Conservation (phyloP, 2,113 vertebrate genomes). For the Alectura lathami region DNA sequence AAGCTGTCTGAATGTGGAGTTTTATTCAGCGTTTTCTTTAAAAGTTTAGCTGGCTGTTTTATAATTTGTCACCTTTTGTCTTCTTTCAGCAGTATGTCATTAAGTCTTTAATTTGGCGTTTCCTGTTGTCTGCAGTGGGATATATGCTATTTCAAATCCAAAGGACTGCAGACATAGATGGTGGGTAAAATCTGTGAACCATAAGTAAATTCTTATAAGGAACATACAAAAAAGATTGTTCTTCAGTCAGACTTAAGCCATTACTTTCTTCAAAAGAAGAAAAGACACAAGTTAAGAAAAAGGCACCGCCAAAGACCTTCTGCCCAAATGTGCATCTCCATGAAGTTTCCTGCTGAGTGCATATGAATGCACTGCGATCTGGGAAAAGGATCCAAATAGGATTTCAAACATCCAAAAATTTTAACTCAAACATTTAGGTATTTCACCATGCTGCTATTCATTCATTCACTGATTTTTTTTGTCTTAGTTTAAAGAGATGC, state of each 20-base stretch:
- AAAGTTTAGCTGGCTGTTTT: constrained; percentile 69
- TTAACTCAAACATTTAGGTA: constrained; percentile 86
- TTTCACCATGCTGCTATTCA: constrained; percentile 85
- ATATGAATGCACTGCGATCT: constrained; percentile 83
- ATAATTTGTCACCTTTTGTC: constrained; percentile 80
- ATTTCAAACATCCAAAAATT: constrained; percentile 87
- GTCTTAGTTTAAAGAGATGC: constrained; percentile 86
- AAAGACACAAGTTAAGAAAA: constrained; percentile 88
- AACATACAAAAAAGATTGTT: constrained; percentile 84
- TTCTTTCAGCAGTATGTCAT: constrained; percentile 77
- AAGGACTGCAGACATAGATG: constrained; percentile 78
- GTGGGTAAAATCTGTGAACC: constrained; percentile 84
- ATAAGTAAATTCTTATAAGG: constrained; percentile 84
- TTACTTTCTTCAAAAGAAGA: constrained; percentile 88
- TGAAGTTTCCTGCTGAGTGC: constrained; percentile 84
- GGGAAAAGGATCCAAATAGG: constrained; percentile 87
- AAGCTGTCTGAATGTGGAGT: constrained; percentile 18
- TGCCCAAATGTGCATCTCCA: constrained; percentile 84
- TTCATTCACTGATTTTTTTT: constrained; percentile 85
- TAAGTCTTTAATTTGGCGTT: constrained; percentile 80
- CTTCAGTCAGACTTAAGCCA: constrained; percentile 86
- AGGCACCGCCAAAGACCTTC: constrained; percentile 83
- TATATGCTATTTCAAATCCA: constrained; percentile 79
- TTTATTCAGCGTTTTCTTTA: constrained; percentile 47
- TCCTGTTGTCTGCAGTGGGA: constrained; percentile 79